These are phyloP conservation scores for Pantelozetes paolii DNA, from an alignment of 2,888 invertebrate species.

Conservation along the genomic window DNA sequence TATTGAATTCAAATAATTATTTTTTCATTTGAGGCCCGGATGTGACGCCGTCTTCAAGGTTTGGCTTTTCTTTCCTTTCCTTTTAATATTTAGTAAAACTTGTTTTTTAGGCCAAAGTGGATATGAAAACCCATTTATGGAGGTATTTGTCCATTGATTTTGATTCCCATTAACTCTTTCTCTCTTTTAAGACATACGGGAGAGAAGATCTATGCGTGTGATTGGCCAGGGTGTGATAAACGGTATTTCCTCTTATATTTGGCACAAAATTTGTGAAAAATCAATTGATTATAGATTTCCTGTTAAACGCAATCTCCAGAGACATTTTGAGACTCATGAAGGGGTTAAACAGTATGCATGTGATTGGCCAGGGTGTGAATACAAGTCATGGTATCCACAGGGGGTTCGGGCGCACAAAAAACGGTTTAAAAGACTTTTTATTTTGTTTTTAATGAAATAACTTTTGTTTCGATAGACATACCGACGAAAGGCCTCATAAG, in stretches of 20 bases:
- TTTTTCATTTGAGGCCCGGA: too few species aligned
- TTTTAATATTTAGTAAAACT: background rate
- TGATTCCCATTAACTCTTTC: too few species aligned
- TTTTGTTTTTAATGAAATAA: too few species aligned
- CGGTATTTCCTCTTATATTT: too few species aligned
- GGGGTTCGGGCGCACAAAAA: conserved; percentile 10
- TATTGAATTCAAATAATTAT: too few species aligned
- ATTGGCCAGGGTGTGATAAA: conserved; percentile 25
- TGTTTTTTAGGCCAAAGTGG: conserved; percentile 3
- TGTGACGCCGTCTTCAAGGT: conserved; percentile 25
- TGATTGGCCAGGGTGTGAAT: conserved; percentile 32
- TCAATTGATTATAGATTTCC: too few species aligned
- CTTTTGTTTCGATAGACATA: background rate
- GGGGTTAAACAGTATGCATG: conserved; percentile 27
- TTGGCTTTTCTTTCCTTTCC: background rate
- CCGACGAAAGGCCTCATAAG: conserved; percentile 11
- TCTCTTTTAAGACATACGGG: conserved; percentile 1
- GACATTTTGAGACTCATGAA: conserved; percentile 22
- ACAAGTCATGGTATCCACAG: conserved; percentile 32
- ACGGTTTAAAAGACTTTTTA: background rate
- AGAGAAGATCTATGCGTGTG: conserved; percentile 9
- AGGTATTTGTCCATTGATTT: background rate
- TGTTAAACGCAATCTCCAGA: conserved; percentile 5
- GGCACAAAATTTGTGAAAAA: too few species aligned
- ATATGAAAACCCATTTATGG: conserved; percentile 17